Evolutionary conservation across 2,888 invertebrate genomes (phyloP).

Genomic region (Leptarthrus brevirostris): DNA sequence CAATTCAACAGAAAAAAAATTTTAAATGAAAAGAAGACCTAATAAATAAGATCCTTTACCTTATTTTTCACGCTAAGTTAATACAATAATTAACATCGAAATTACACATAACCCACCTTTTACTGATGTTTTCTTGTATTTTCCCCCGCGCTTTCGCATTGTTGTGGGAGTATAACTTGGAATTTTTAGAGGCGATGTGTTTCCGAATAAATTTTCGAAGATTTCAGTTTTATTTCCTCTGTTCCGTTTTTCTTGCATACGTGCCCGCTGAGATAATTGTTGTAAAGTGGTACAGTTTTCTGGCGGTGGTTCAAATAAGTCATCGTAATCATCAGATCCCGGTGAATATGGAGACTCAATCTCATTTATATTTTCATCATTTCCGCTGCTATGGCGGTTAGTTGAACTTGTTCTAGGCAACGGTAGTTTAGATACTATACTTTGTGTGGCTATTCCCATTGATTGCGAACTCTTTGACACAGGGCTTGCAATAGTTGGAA

Average conservation of each 20-base stretch:
- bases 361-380: constrained; percentile 73
- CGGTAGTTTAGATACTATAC: constrained; percentile 55
- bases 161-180: constrained; percentile 56
- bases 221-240: constrained; percentile 63
- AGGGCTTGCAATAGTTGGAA: constrained; percentile 65
- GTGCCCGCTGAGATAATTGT: constrained; percentile 50
- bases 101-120: constrained; percentile 64
- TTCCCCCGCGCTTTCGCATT: constrained; percentile 55
- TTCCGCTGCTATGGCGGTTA: constrained; percentile 56
- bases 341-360: constrained; percentile 90
- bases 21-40: not conserved
- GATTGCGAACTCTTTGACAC: constrained; percentile 55
- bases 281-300: constrained; percentile 55
- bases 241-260: constrained; percentile 30
- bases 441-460: constrained; percentile 54
- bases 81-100: constrained; percentile 39
- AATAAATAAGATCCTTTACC: not conserved
- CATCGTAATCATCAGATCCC: constrained; percentile 88
- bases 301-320: constrained; percentile 83
- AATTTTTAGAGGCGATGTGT: constrained; percentile 67
- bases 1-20: no score
- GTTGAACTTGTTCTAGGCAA: constrained; percentile 58
- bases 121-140: constrained; percentile 59
- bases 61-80: not conserved
- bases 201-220: constrained; percentile 76